phyloP scores from a whole-genome alignment of 2,113 vertebrate species.

The Myxocyprinus asiaticus region DNA sequence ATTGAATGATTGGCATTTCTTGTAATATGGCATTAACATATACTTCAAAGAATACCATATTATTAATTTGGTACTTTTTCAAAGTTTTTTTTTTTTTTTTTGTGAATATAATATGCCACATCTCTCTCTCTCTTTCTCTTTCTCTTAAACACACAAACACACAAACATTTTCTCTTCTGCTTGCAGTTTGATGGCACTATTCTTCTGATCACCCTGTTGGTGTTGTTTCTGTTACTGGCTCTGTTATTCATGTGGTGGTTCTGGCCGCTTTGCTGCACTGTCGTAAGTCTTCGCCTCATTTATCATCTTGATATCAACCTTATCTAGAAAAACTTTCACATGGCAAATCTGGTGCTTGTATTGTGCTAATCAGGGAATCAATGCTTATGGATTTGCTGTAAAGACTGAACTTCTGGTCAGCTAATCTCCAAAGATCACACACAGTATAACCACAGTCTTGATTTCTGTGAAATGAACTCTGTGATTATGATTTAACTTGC shows the following conservation, averaged over 20 bases:
- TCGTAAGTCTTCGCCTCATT: constrained; percentile 73
- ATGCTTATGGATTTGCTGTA: background rate
- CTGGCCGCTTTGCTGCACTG: constrained; percentile 84
- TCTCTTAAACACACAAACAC: background rate
- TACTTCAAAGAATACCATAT: too few relatives aligned
- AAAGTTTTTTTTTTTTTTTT: too few relatives aligned
- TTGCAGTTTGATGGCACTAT: constrained; percentile 85
- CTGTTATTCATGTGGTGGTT: constrained; percentile 85
- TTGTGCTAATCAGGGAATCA: background rate
- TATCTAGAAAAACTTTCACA: background rate
- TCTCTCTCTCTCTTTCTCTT: constrained; percentile 35
- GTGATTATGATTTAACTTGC: background rate
- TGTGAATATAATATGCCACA: constrained; percentile 34
- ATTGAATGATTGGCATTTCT: too few relatives aligned
- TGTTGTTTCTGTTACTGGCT: constrained; percentile 79
- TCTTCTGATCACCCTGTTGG: constrained; percentile 83
- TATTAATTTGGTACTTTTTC: too few relatives aligned
- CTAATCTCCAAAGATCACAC: background rate
- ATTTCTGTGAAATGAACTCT: background rate
- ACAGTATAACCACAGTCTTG: too few relatives aligned
- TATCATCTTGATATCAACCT: background rate
- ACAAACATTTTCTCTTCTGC: constrained; percentile 12
- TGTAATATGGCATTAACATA: too few relatives aligned
- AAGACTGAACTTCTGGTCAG: background rate
- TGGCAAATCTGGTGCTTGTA: background rate